Evolutionary conservation across 2,797 vertebrate species (phyloP).

Genomic region (Naso thynnoides): DNA sequence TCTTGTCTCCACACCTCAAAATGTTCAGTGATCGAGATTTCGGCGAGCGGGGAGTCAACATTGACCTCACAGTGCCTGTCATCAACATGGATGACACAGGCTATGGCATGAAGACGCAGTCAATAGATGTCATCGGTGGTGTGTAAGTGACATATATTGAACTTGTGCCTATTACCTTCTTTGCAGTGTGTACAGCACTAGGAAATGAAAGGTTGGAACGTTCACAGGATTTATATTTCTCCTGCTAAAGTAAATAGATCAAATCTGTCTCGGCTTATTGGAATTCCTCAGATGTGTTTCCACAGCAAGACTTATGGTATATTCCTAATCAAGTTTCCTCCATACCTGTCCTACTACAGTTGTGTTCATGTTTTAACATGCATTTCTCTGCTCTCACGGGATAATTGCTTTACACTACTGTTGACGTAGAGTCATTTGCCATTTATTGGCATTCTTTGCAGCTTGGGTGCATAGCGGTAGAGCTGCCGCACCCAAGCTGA

Average conservation of each 20-base stretch:
- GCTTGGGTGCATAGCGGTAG: slow-evolving; percentile 33
- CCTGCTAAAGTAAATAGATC: not conserved
- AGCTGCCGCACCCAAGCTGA: slow-evolving; percentile 54
- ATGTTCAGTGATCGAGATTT: slow-evolving; percentile 93
- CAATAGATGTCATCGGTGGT: slow-evolving; percentile 90
- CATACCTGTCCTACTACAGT: not conserved
- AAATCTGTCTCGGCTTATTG: not conserved
- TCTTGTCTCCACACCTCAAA: slow-evolving; percentile 89
- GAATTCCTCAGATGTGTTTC: not conserved
- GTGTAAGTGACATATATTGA: slow-evolving; percentile 86
- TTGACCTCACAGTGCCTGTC: slow-evolving; percentile 89
- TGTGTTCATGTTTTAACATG: not conserved
- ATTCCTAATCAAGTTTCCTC: not conserved
- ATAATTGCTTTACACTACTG: slow-evolving; percentile 15
- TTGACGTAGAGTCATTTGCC: not conserved
- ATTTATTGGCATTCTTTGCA: not conserved
- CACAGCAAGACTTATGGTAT: not conserved
- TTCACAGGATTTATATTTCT: not conserved
- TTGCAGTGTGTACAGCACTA: not conserved
- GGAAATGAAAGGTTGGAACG: not conserved
- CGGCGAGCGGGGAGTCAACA: slow-evolving; percentile 85
- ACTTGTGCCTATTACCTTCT: not conserved
- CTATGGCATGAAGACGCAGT: slow-evolving; percentile 90
- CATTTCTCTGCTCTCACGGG: not conserved
- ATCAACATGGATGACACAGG: slow-evolving; percentile 89